phyloP scores from a whole-genome alignment of 2,888 invertebrate genomes.

The Calameuta pallipes region DNA sequence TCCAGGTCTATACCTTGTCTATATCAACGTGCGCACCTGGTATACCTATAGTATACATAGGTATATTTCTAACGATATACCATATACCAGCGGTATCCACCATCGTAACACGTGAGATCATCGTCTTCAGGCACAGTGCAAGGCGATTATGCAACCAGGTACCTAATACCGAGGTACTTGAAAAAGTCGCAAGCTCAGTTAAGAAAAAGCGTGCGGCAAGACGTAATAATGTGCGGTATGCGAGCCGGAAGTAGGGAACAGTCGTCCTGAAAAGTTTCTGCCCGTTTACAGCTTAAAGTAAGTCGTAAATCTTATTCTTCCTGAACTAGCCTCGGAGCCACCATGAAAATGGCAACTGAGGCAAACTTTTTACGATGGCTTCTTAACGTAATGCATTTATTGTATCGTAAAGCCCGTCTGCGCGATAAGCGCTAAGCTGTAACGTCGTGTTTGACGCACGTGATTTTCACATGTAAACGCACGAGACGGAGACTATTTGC shows the following conservation, averaged over 20 bases:
- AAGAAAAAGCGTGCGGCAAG: slow-evolving; percentile 30
- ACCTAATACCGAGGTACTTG: background rate
- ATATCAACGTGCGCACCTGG: too few species aligned
- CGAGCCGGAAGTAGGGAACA: slow-evolving; percentile 37
- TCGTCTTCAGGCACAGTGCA: background rate
- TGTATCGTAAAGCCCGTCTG: slow-evolving; percentile 46
- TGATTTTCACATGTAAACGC: too few species aligned
- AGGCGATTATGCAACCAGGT: background rate
- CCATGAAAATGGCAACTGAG: slow-evolving; percentile 41
- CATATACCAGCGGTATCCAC: too few species aligned
- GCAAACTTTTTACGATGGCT: slow-evolving; percentile 53
- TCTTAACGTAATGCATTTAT: slow-evolving; percentile 56
- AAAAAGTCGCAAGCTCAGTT: slow-evolving; percentile 28
- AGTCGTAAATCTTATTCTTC: slow-evolving; percentile 62
- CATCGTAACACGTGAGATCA: too few species aligned
- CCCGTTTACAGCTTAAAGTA: slow-evolving; percentile 58
- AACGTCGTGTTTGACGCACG: slow-evolving; percentile 32
- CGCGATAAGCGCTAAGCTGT: slow-evolving; percentile 25
- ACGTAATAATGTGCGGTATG: slow-evolving; percentile 24
- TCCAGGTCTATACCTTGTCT: too few species aligned
- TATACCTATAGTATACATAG: too few species aligned
- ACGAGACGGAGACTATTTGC: too few species aligned
- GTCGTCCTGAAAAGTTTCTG: slow-evolving; percentile 56
- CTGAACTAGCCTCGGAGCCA: slow-evolving; percentile 13
- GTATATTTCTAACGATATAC: too few species aligned